Percentiles rank a stretch among this genome's conserved stretches.
Conservation (phyloP, 2,888 invertebrate species). For the Xiphydria camelus region DNA sequence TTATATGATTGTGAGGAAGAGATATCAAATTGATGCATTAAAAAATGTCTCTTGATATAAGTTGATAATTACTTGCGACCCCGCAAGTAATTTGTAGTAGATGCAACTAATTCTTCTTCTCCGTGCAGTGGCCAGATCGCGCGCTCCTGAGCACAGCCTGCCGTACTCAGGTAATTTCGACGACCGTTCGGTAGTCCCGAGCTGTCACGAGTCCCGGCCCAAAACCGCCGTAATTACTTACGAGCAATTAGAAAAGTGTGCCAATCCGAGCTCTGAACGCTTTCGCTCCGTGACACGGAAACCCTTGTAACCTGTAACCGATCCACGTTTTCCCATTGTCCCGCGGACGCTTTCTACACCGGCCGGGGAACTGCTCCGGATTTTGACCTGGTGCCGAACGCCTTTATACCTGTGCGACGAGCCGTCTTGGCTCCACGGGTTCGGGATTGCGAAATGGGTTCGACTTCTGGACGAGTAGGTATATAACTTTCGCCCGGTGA, state of each 20-base stretch:
- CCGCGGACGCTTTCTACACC: slow-evolving; percentile 12
- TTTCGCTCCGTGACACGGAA: not conserved
- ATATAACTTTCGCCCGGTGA: slow-evolving; percentile 46
- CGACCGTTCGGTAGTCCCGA: slow-evolving; percentile 21
- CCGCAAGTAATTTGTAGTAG: too few species aligned
- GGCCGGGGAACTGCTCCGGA: slow-evolving; percentile 26
- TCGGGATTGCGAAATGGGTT: slow-evolving; percentile 27
- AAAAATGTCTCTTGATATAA: too few species aligned
- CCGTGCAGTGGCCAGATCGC: too few species aligned
- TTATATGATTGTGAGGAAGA: too few species aligned
- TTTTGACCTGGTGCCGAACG: slow-evolving; percentile 34
- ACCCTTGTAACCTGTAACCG: slow-evolving; percentile 16
- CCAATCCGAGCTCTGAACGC: slow-evolving; percentile 11
- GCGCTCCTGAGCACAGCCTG: too few species aligned
- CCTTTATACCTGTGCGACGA: slow-evolving; percentile 25
- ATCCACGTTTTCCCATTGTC: slow-evolving; percentile 25
- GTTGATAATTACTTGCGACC: too few species aligned
- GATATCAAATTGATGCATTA: too few species aligned
- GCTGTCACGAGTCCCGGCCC: not conserved
- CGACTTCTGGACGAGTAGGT: slow-evolving; percentile 14
- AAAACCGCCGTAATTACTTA: slow-evolving; percentile 29
- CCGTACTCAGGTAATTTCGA: slow-evolving; percentile 25
- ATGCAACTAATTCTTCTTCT: too few species aligned
- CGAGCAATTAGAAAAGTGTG: slow-evolving; percentile 39
- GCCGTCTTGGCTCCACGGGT: slow-evolving; percentile 9